Evolutionary conservation across 1,140 invertebrate species (phyloP).

Genomic region (Aphelenchoides avenae): DNA sequence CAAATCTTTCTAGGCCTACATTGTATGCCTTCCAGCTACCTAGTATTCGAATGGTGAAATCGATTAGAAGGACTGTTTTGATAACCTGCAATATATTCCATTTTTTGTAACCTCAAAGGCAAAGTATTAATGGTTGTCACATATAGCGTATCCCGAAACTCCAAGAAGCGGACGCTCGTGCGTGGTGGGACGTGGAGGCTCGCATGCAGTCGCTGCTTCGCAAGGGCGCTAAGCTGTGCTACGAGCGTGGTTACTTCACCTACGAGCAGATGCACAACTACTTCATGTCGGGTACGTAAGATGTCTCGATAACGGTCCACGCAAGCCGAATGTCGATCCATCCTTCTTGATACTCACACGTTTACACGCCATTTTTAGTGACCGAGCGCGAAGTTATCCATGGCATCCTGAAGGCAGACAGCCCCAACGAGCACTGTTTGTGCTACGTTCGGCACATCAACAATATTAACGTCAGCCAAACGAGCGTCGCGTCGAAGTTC

Average conservation of each 20-base stretch:
- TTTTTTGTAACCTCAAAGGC: too few species aligned
- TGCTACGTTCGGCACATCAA: slow-evolving; percentile 92
- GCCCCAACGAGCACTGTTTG: slow-evolving; percentile 91
- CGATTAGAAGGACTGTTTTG: too few species aligned
- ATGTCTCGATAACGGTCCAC: too few species aligned
- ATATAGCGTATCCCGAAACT: slow-evolving; percentile 80
- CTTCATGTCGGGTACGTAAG: slow-evolving; percentile 98
- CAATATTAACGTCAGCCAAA: slow-evolving; percentile 91
- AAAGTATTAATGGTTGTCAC: too few species aligned
- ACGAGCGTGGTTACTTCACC: slow-evolving; percentile 77
- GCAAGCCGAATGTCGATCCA: slow-evolving; percentile 34
- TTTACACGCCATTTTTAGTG: slow-evolving; percentile 71
- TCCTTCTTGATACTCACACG: slow-evolving; percentile 14
- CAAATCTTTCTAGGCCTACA: neutral
- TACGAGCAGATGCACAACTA: slow-evolving; percentile 94
- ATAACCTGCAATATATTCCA: too few species aligned
- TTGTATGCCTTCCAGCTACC: slow-evolving; percentile 11
- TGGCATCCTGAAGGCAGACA: slow-evolving; percentile 82
- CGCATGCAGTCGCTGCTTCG: slow-evolving; percentile 90
- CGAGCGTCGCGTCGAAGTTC: slow-evolving; percentile 86
- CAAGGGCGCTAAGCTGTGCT: slow-evolving; percentile 80
- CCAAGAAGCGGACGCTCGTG: slow-evolving; percentile 87
- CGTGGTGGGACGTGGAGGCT: slow-evolving; percentile 92
- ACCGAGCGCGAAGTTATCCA: slow-evolving; percentile 95
- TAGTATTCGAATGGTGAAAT: too few species aligned